These are phyloP conservation scores for Dipodomys merriami DNA, from an alignment of 2,113 vertebrate genomes.

Conservation along the genomic window DNA sequence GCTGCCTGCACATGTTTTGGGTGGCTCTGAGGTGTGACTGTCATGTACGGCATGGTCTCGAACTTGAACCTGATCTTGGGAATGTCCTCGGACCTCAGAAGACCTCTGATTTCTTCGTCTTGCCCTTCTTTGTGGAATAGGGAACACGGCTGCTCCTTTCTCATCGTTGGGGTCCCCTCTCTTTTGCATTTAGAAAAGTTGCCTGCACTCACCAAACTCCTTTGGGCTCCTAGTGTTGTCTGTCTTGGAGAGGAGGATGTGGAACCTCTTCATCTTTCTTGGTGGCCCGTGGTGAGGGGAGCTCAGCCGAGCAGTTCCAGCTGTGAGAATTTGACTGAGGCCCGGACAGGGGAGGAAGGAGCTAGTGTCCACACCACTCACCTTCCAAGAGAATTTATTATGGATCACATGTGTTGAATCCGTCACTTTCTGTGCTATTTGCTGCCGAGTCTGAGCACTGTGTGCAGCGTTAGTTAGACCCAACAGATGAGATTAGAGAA, in stretches of 20 bases:
- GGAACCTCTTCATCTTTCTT: not conserved
- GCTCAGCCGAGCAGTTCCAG: not conserved
- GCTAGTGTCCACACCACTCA: rapidly evolving
- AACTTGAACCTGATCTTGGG: rapidly evolving
- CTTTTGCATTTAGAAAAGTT: not conserved
- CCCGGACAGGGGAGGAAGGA: not conserved
- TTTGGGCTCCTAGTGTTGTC: not conserved
- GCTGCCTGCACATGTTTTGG: not conserved
- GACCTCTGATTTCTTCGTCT: not conserved
- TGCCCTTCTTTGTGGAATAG: rapidly evolving
- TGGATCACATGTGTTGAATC: not conserved
- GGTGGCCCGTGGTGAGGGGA: not conserved
- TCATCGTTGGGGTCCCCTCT: not conserved
- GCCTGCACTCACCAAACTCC: rapidly evolving
- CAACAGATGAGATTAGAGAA: not conserved
- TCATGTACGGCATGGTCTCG: rapidly evolving
- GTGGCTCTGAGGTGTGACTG: not conserved
- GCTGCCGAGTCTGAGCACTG: too few relatives aligned
- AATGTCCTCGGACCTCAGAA: rapidly evolving
- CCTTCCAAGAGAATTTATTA: not conserved
- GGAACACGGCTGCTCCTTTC: rapidly evolving
- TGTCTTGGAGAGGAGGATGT: too few relatives aligned
- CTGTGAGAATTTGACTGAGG: not conserved
- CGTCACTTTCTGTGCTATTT: not conserved
- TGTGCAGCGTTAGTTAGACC: not conserved